Evolutionary conservation across 1,140 invertebrate species (phyloP).

Genomic region (Sarcophaga bullata): DNA sequence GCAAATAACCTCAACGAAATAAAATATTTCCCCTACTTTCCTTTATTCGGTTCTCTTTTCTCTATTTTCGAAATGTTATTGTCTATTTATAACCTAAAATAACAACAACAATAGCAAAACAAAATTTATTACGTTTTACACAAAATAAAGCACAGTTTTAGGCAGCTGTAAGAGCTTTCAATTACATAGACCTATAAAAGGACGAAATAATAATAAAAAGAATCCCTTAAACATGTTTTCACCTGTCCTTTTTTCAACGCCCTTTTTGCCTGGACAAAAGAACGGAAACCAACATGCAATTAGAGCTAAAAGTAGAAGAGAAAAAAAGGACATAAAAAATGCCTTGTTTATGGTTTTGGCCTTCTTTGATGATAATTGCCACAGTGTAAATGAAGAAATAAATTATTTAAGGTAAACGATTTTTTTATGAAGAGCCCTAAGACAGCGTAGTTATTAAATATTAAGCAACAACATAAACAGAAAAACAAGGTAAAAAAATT

Average conservation of each 20-base stretch:
- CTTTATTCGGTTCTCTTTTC: too few species aligned
- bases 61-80: background rate
- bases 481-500: too few species aligned
- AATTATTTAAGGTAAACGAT: conserved; percentile 36
- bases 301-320: background rate
- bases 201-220: background rate
- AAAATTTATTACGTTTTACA: background rate
- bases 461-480: too few species aligned
- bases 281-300: background rate
- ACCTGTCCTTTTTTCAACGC: background rate
- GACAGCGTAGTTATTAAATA: too few species aligned
- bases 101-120: too few species aligned
- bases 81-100: conserved; percentile 4
- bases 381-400: conserved; percentile 31
- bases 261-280: background rate
- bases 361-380: conserved; percentile 9
- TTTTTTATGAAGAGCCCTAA: background rate
- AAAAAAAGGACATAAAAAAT: background rate
- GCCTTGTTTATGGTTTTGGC: background rate
- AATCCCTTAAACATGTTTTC: background rate
- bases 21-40: too few species aligned
- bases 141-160: background rate
- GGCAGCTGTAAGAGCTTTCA: background rate
- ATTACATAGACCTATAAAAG: background rate
- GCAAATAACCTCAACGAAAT: background rate